phyloP scores from a whole-genome alignment of 2,888 invertebrate species.

The Luffia ferchaultella region DNA sequence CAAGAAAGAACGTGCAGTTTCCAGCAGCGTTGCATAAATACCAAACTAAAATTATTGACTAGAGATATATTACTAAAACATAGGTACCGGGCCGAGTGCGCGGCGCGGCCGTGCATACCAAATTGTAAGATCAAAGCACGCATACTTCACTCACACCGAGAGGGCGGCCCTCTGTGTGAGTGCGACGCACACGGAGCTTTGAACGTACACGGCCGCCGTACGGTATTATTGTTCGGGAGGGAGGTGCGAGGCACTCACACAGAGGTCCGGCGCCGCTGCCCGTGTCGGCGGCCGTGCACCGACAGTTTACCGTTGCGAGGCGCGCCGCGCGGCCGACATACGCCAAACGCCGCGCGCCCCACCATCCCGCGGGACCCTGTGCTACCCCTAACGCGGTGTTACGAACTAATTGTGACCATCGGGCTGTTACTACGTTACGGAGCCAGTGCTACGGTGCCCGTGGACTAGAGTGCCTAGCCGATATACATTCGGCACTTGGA shows the following conservation, averaged over 20 bases:
- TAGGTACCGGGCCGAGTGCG: conserved; percentile 52
- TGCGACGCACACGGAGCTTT: conserved; percentile 18
- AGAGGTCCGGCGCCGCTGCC: conserved; percentile 1
- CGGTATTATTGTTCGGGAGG: conserved; percentile 65
- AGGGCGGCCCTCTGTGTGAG: conserved; percentile 22
- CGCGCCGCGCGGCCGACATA: conserved; percentile 64
- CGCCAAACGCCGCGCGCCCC: conserved; percentile 18
- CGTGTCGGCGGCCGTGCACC: conserved; percentile 57
- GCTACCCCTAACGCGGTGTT: neutral
- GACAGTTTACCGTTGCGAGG: conserved; percentile 67
- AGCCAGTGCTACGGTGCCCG: neutral
- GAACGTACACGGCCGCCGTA: conserved; percentile 25
- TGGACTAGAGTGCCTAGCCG: neutral
- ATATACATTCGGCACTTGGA: neutral
- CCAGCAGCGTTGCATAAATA: conserved; percentile 42
- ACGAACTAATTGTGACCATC: neutral
- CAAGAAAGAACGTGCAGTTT: neutral
- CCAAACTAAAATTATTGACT: conserved; percentile 59
- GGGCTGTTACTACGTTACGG: neutral
- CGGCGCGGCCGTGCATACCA: conserved; percentile 61
- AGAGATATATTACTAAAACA: conserved; percentile 46
- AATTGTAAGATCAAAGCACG: conserved; percentile 66
- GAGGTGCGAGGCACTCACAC: conserved; percentile 61
- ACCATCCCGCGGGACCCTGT: neutral
- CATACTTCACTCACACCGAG: conserved; percentile 49